A percentile compares a stretch with the other conserved stretches of the same genome.
These are phyloP conservation scores for Parapsyche elsis DNA, from an alignment of 1,140 invertebrate genomes.

Conservation along the genomic window DNA sequence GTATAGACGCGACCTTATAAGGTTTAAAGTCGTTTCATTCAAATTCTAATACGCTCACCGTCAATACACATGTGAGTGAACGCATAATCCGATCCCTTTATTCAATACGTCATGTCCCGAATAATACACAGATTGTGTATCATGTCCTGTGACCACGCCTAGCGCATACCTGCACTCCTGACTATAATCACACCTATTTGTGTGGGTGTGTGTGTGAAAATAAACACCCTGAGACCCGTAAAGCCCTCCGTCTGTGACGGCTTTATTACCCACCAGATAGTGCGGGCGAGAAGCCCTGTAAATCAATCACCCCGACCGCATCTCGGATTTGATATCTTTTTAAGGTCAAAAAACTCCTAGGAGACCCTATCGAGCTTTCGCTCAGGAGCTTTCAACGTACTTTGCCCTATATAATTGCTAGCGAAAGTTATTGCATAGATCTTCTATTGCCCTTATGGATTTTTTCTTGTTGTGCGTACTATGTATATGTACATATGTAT, in stretches of 20 bases:
- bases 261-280: constrained; percentile 35
- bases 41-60: no score
- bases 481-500: no score
- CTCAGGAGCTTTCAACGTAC: neutral
- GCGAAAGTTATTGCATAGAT: no score
- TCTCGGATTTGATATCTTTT: constrained; percentile 17
- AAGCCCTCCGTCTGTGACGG: constrained; percentile 28
- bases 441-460: no score
- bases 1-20: no score
- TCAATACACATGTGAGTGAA: no score
- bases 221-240: constrained; percentile 6
- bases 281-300: constrained; percentile 23
- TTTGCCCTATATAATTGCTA: no score
- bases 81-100: neutral
- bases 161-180: neutral
- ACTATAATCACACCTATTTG: neutral
- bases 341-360: constrained; percentile 21
- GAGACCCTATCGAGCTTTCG: neutral
- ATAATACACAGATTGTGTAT: neutral
- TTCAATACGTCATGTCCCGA: neutral
- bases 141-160: neutral
- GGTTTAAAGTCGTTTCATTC: no score
- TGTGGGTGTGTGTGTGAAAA: constrained; percentile 21
- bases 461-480: no score
- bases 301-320: constrained; percentile 36